These are phyloP conservation scores for Brachionus sp. DNA, from an alignment of 1,140 invertebrate species.

Conservation along the genomic window DNA sequence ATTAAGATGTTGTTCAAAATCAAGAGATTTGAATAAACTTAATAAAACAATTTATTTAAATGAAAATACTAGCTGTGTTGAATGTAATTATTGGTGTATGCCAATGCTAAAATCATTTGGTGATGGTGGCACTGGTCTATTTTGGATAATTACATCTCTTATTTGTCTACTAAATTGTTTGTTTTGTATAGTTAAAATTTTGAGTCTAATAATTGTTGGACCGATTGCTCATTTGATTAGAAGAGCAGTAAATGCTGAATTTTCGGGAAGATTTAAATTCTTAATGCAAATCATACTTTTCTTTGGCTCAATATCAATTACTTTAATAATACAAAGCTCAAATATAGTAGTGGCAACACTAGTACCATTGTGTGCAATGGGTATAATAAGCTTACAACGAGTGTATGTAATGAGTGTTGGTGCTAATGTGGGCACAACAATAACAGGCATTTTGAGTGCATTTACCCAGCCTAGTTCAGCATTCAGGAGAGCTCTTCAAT, in stretches of 20 bases:
- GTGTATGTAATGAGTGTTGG: conserved; percentile 67
- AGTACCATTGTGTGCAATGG: conserved; percentile 66
- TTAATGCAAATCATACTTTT: conserved; percentile 62
- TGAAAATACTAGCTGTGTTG: background rate
- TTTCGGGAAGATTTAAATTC: conserved; percentile 57
- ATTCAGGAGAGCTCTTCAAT: conserved; percentile 61
- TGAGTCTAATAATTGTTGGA: conserved; percentile 50
- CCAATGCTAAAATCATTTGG: background rate
- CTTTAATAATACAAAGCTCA: conserved; percentile 66
- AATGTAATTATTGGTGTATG: conserved; percentile 8
- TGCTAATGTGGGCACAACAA: conserved; percentile 67
- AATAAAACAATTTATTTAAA: background rate
- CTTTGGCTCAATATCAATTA: conserved; percentile 62
- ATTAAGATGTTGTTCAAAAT: background rate
- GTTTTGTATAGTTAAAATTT: background rate
- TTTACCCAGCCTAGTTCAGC: conserved; percentile 57
- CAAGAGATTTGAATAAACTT: background rate
- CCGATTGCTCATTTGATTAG: conserved; percentile 62
- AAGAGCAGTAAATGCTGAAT: conserved; percentile 63
- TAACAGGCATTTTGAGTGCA: conserved; percentile 63
- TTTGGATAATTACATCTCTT: background rate
- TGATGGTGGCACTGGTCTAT: background rate
- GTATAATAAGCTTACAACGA: conserved; percentile 64
- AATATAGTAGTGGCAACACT: conserved; percentile 67
- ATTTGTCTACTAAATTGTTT: conserved; percentile 53